phyloP scores from a whole-genome alignment of 2,888 invertebrate species.

The Drosophila maculinotata region DNA sequence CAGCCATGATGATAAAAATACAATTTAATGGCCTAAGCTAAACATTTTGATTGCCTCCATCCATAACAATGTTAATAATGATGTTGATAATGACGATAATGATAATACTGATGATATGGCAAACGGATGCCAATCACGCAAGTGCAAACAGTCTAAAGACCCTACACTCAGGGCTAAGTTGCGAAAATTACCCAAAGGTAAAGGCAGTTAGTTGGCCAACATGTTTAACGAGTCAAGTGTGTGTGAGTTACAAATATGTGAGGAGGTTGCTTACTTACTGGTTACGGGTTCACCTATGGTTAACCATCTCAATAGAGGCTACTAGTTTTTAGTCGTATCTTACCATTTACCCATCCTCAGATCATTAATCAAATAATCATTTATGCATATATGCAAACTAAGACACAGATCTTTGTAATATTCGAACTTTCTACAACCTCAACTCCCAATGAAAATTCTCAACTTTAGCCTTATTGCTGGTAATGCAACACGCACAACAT shows the following conservation, averaged over 20 bases:
- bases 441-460: neutral
- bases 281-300: too few species aligned
- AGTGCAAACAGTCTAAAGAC: slow-evolving; percentile 25
- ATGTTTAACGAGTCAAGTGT: slow-evolving; percentile 26
- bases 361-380: too few species aligned
- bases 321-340: too few species aligned
- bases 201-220: slow-evolving; percentile 17
- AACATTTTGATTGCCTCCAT: slow-evolving; percentile 64
- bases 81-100: slow-evolving; percentile 22
- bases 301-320: too few species aligned
- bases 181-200: slow-evolving; percentile 17
- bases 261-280: neutral
- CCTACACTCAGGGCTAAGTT: slow-evolving; percentile 7
- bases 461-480: slow-evolving; percentile 1
- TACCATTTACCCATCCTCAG: too few species aligned
- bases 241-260: too few species aligned
- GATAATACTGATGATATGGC: slow-evolving; percentile 33
- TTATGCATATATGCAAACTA: too few species aligned
- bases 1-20: slow-evolving; percentile 54
- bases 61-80: slow-evolving; percentile 33
- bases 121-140: slow-evolving; percentile 48
- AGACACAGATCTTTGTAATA: too few species aligned
- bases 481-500: neutral
- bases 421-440: neutral
- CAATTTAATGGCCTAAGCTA: slow-evolving; percentile 65